Base-by-base conservation (phyloP, 2,113 vertebrate genomes). In the Oreochromis tanganicae region DNA sequence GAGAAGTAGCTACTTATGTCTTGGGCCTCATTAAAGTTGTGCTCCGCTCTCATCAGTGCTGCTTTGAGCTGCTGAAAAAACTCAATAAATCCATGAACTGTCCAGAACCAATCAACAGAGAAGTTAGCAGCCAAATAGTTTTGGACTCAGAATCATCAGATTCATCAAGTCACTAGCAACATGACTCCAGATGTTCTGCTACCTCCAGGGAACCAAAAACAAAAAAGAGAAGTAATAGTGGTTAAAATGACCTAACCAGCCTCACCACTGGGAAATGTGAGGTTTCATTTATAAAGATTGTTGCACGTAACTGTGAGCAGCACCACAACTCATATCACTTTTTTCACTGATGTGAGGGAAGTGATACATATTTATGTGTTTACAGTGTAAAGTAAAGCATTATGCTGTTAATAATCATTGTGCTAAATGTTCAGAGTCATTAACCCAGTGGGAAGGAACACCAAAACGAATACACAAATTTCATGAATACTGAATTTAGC, bases 401-500 rank as follows among this genome's bases (percentile, higher is more conserved):
- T 61, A 61, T 34, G 57, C 0, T 61, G 57, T 61, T 34, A 61
- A 34, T 61, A 61, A 61, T 61, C 1, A 61, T 0, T 61, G 1
- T 34, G 57, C 0, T 61, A 61, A 34, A 61, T 34, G 16, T 61
- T 61, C 57, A 61, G 57, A 61, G 57, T 61, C 16, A 34, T 61
- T 61, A 16, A 61, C 16, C 17, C 3, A 61, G 57, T 61, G 2
- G 57, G 57, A 61, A 61, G 29, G 9, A 61, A 2, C 57, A 10
- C 2, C 57, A 61, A 61, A 61, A 61, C 1, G 0, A 61, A 61
- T 19, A 61, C 2, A 34, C 29, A 61, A 61, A 61, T 61, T 61
- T 19, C 3, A 61, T 6, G 57, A 10, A 34, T 61, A 0, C 57
- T 34, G 2, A 61, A 19, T 61, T 61, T 61, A 0, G 9, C 16